Evolutionary conservation across 2,797 vertebrate species (phyloP).

Genomic region (Rachycentron canadum): DNA sequence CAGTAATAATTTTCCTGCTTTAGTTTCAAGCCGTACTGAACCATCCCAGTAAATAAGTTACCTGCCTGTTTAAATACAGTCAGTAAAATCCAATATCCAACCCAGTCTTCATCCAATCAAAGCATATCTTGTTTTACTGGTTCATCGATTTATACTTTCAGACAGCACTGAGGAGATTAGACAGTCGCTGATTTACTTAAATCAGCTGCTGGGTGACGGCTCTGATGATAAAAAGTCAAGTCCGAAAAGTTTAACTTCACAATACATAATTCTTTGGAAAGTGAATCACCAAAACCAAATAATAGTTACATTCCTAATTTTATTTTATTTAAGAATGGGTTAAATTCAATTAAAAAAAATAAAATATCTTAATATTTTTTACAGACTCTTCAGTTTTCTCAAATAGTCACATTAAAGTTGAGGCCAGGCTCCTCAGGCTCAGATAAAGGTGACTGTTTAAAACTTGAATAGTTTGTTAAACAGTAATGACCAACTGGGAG

Average conservation of each 20-base stretch:
- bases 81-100: neutral
- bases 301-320: neutral
- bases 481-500: neutral
- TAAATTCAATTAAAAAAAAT: no score
- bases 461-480: neutral
- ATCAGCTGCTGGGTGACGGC: neutral
- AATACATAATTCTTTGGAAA: no score
- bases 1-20: constrained; percentile 13
- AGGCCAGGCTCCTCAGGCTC: neutral
- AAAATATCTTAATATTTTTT: no score
- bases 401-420: neutral
- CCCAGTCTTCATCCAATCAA: no score
- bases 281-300: neutral
- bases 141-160: neutral
- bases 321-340: neutral
- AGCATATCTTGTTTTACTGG: neutral
- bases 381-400: neutral
- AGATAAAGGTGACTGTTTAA: neutral
- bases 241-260: no score
- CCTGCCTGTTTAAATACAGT: constrained; percentile 5
- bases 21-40: constrained; percentile 9
- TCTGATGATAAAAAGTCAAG: neutral
- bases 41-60: constrained; percentile 6
- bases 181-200: neutral
- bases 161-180: neutral